A percentile compares a stretch with the other conserved stretches of the same genome.
Evolutionary conservation across 2,113 vertebrate species (phyloP).

Genomic region (Hymenochirus boettgeri): DNA sequence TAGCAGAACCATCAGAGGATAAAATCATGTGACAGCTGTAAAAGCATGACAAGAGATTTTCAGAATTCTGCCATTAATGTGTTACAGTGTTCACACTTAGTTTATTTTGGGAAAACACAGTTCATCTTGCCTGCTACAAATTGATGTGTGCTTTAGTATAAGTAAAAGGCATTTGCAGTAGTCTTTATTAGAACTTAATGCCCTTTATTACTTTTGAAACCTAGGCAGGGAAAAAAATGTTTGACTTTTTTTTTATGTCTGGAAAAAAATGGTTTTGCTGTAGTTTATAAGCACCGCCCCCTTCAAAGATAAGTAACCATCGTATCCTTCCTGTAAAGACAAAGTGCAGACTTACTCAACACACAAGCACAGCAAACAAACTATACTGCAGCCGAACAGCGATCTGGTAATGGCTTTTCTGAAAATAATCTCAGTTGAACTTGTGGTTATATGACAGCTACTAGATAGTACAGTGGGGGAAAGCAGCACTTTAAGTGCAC

Average conservation of each 20-base stretch:
- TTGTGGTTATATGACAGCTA: too few species aligned
- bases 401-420: background rate
- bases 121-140: background rate
- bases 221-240: background rate
- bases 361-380: background rate
- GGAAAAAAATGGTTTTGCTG: background rate
- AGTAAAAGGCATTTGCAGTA: background rate
- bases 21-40: too few species aligned
- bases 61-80: too few species aligned
- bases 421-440: too few species aligned
- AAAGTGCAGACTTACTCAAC: background rate
- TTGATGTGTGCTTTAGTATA: background rate
- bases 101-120: background rate
- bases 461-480: too few species aligned
- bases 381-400: background rate
- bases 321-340: slow-evolving; percentile 1
- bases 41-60: too few species aligned
- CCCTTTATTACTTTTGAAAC: background rate
- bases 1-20: too few species aligned
- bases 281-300: background rate
- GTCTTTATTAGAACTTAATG: background rate
- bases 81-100: too few species aligned
- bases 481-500: too few species aligned
- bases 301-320: background rate
- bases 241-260: background rate